phyloP scores from a whole-genome alignment of 2,797 vertebrate species.

The Menidia menidia region DNA sequence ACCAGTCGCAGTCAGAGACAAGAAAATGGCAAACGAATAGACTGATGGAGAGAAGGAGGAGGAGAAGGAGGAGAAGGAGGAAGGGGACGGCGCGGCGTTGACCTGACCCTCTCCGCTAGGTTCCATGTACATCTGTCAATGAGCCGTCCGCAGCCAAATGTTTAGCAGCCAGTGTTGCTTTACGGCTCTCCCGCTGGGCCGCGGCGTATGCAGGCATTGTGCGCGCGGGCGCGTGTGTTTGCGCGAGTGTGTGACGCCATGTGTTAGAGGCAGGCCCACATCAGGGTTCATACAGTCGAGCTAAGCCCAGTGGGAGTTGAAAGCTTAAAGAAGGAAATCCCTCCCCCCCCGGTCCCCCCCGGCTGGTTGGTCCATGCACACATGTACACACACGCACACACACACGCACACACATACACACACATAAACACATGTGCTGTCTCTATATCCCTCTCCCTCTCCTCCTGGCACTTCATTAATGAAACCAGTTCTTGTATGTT shows the following conservation, averaged over 20 bases:
- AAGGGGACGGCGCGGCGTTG: conserved; percentile 52
- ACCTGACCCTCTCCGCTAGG: conserved; percentile 68
- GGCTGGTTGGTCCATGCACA: conserved; percentile 55
- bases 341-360: conserved; percentile 77
- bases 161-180: conserved; percentile 68
- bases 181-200: conserved; percentile 61
- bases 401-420: conserved; percentile 13
- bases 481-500: conserved; percentile 84
- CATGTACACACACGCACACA: conserved; percentile 12
- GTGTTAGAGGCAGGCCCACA: conserved; percentile 79
- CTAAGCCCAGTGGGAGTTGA: conserved; percentile 83
- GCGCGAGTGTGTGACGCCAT: conserved; percentile 67
- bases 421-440: neutral
- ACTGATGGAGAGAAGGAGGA: conserved; percentile 25
- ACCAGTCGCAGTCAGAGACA: conserved; percentile 38
- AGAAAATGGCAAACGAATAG: conserved; percentile 44
- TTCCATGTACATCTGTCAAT: conserved; percentile 75
- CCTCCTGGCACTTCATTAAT: conserved; percentile 86
- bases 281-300: conserved; percentile 79
- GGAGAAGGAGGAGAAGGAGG: conserved; percentile 39
- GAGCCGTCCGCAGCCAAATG: conserved; percentile 70
- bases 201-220: conserved; percentile 62
- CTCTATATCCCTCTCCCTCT: conserved; percentile 43
- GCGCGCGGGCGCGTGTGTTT: conserved; percentile 14
- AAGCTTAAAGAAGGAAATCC: conserved; percentile 87